phyloP scores from a whole-genome alignment of 64 coral and sea anemone genomes.

The Orbicella faveolata region DNA sequence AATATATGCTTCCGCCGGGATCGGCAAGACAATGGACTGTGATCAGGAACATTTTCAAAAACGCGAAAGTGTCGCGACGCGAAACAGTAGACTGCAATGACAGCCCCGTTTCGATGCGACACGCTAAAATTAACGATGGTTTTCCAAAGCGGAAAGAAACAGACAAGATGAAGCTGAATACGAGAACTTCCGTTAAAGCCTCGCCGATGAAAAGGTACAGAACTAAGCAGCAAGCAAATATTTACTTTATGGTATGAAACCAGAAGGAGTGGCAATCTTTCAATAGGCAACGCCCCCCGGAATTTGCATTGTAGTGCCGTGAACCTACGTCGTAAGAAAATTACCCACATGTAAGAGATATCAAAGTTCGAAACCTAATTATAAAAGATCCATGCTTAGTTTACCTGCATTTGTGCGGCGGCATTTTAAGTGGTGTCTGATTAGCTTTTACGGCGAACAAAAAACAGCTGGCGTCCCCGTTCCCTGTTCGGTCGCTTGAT shows the following conservation, averaged over 20 bases:
- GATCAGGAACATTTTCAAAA: not conserved
- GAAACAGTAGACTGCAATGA: no score
- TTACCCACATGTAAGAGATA: no score
- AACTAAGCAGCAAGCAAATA: constrained; percentile 11
- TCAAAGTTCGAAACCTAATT: no score
- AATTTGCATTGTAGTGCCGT: not conserved
- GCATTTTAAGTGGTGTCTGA: no score
- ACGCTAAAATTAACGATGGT: not conserved
- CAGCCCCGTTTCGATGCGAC: not conserved
- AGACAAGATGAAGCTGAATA: not conserved
- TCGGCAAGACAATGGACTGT: not conserved
- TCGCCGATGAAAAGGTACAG: not conserved
- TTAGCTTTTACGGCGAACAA: no score
- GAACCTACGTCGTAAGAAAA: no score
- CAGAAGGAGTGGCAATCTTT: not conserved
- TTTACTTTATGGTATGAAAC: constrained; percentile 3
- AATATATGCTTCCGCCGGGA: not conserved
- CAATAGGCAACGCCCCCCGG: not conserved
- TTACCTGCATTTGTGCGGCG: no score
- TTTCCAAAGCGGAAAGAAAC: not conserved
- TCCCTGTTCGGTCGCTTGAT: no score
- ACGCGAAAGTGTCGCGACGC: not conserved
- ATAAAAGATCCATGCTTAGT: no score
- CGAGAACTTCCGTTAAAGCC: constrained; percentile 9
- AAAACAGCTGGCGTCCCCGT: no score